A percentile compares a stretch with the other conserved stretches of the same genome.
phyloP scores from a whole-genome alignment of 2,797 vertebrate species.

The Australoheros facetus region DNA sequence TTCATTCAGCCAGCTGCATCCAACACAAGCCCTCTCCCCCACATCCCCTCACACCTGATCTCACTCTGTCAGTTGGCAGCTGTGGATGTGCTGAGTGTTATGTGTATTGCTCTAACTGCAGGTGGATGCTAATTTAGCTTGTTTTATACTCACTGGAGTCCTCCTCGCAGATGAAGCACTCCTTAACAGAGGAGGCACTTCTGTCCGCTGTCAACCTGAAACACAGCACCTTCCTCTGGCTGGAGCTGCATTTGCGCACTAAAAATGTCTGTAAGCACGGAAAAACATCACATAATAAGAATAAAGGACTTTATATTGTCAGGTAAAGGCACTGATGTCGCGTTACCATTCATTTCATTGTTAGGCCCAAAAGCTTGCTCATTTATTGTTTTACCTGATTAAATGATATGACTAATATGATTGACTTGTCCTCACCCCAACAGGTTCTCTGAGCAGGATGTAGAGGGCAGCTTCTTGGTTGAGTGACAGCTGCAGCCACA shows the following conservation, averaged over 20 bases:
- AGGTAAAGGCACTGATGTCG: neutral
- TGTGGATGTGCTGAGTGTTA: neutral
- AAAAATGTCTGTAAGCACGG: conserved; percentile 83
- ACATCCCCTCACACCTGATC: neutral
- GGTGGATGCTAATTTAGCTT: neutral
- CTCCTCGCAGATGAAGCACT: conserved; percentile 85
- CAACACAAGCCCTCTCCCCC: neutral
- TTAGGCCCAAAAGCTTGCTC: neutral
- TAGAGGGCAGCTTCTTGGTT: conserved; percentile 86
- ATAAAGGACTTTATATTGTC: neutral
- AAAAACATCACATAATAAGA: neutral
- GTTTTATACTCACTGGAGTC: conserved; percentile 83
- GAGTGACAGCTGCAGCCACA: conserved; percentile 91
- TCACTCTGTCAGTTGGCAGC: neutral
- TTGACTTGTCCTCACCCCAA: conserved; percentile 81
- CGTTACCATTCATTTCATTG: neutral
- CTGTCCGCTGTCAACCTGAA: conserved; percentile 81
- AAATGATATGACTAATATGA: neutral
- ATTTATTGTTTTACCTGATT: neutral
- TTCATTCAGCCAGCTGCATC: neutral
- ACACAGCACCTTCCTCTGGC: conserved; percentile 87
- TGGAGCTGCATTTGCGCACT: conserved; percentile 87
- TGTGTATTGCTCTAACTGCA: neutral
- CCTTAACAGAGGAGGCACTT: conserved; percentile 83
- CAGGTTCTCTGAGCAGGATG: conserved; percentile 87